Evolutionary conservation across 1,140 invertebrate species (phyloP).

Genomic region (Hylyphantes graminicola): DNA sequence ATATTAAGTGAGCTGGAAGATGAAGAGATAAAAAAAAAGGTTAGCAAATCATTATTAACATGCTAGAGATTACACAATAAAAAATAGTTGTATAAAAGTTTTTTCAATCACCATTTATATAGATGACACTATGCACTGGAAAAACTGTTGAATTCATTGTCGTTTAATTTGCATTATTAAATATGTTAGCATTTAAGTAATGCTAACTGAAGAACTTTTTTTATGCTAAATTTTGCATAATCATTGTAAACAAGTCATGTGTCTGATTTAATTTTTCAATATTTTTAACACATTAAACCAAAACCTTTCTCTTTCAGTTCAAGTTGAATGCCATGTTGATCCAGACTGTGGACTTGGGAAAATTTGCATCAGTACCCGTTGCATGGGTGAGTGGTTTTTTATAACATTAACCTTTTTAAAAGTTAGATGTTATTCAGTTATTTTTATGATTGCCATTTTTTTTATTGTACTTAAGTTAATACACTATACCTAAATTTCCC

Average conservation of each 20-base stretch:
- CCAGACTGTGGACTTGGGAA: conserved; percentile 92
- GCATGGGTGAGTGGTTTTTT: conserved; percentile 65
- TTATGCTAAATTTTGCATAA: not conserved
- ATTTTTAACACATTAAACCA: not conserved
- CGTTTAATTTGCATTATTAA: too few relatives aligned
- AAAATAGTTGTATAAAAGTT: too few relatives aligned
- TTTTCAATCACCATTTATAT: too few relatives aligned
- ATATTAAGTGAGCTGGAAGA: too few relatives aligned
- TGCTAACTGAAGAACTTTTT: too few relatives aligned
- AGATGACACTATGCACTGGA: too few relatives aligned
- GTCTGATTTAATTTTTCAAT: not conserved
- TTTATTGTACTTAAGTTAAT: not conserved
- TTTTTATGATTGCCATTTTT: not conserved
- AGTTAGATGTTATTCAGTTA: not conserved
- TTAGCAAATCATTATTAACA: too few relatives aligned
- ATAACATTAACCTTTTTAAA: conserved; percentile 59
- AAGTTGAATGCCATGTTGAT: conserved; percentile 86
- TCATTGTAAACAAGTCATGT: not conserved
- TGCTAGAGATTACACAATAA: too few relatives aligned
- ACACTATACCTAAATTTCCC: not conserved
- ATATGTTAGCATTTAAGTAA: too few relatives aligned
- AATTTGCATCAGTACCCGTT: conserved; percentile 71
- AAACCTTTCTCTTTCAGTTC: conserved; percentile 64
- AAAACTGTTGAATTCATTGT: too few relatives aligned
- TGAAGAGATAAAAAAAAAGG: too few relatives aligned